Evolutionary conservation across 2,113 vertebrate genomes (phyloP), one percentile per base, ranked within the genome.

Genomic region (Colinus virginianus): DNA sequence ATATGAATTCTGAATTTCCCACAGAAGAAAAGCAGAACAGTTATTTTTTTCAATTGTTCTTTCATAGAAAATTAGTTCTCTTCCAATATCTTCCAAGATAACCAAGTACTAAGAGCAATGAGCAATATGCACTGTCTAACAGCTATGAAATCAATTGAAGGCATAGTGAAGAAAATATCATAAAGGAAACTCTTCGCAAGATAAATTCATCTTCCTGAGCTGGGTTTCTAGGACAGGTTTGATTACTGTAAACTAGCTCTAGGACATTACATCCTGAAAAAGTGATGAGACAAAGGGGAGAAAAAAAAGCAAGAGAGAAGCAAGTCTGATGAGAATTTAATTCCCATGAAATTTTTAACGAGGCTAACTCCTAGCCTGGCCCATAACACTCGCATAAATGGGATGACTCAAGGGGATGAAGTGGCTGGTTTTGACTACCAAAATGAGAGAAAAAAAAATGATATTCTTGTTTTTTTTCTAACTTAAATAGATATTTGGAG

Each of bases 401-500:
- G 45, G 25, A n/a, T 93, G 48, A 61, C 43, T 87, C n/a, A 75
- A 45, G 68, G 66, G 62, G 53, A 90, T 87, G 48, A 87, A 45
- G 66, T 62, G 9, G 23, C 30, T 58, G 30, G 28, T 49, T 88
- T 79, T 0, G 0, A 45, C 45, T 87, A 25, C 21, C 36, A 48
- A 45, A 48, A 7, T 15, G 12, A 68, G 19, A 20, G 20, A 19
- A 61, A 25, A 12, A 46, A 17, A 7, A 42, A 48, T 20, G 4
- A 43, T 91, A 38, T 63, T 84, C 1, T 1, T 34, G 11, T 3
- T 72, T 22, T 79, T 79, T 90, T 85, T 90, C 56, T 90, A 58
- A 70, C 48, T 78, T 71, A 89, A 70, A 90, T 80, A 88, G 45
- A 61, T 76, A 11, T 94, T 90, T 49, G 56, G 32, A 74, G 45